Evolutionary conservation across 2,888 invertebrate genomes (phyloP), one percentile per base, ranked within the genome.

Genomic region (Diogma glabrata): DNA sequence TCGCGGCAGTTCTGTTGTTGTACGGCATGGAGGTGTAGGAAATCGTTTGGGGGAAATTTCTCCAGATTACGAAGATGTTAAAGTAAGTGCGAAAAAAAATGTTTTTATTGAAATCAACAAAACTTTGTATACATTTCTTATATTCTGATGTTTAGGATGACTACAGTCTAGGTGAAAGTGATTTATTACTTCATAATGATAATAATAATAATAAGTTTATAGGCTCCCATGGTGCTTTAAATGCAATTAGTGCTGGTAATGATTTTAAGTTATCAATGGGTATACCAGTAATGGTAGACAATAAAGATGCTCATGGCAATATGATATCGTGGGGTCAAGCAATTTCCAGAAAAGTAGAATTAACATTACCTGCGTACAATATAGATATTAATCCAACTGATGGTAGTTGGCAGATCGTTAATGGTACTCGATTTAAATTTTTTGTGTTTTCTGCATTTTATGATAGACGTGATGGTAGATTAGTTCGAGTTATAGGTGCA

Each of bases 391-490:
- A 77, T 58, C 78, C 86, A 54, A 78, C 76, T 51, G 83, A 87
- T 63, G 88, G 85, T 30, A 78, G 79, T 54, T 89, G 89, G 89
- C 84, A 88, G 65, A 64, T 69, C 61, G 70, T 70, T 60, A 70
- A 70, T 58, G 70, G 70, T 43, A 70, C 70, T 57, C 64, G 48
- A 66, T 87, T 81, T 67, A 88, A 87, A 67, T 93, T 93, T 73
- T 90, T 82, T 72, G 90, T 93, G 49, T 93, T 89, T 65, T 91
- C 92, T 9, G 92, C 93, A 48, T 93, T 84, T 65, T 87, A 84
- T 64, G 92, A 93, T 71, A 75, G 81, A 48, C 77, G 89, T 57
- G 75, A 75, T 59, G 76, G 77, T 46, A 77, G 82, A 51, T 71
- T 78, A 55, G 78, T 92, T 47, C 78, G 92, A 43, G 76, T 93